These are phyloP conservation scores for Arbacia lixula DNA, from an alignment of 53 echinoderm and acorn worm genomes.

Conservation along the genomic window DNA sequence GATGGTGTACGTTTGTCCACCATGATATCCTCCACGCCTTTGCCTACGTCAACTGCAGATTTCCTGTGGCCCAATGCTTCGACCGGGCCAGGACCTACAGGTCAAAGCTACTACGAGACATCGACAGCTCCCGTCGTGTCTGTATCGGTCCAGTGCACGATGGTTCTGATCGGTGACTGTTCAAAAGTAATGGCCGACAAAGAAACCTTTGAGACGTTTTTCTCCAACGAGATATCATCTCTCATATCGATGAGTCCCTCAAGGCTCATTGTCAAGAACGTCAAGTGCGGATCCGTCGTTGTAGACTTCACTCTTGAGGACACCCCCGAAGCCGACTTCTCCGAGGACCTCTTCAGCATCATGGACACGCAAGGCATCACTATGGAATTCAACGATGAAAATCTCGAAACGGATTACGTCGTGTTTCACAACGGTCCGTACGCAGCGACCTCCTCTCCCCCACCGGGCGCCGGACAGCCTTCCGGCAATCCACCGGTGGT, in stretches of 20 bases:
- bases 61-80: background rate
- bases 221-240: slow-evolving; percentile 39
- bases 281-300: slow-evolving; percentile 70
- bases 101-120: background rate
- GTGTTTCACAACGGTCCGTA: slow-evolving; percentile 42
- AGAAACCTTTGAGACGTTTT: slow-evolving; percentile 45
- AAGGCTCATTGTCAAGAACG: slow-evolving; percentile 38
- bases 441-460: slow-evolving; percentile 22
- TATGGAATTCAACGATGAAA: slow-evolving; percentile 31
- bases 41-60: background rate
- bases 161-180: slow-evolving; percentile 65
- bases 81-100: background rate
- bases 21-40: background rate
- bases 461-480: background rate
- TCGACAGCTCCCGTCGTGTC: background rate
- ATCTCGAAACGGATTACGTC: slow-evolving; percentile 20
- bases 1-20: background rate
- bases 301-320: slow-evolving; percentile 63
- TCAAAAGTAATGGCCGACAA: slow-evolving; percentile 32
- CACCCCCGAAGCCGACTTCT: slow-evolving; percentile 22
- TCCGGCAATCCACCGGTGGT: slow-evolving; percentile 7
- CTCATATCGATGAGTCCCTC: background rate
- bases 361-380: slow-evolving; percentile 32
- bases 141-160: background rate
- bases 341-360: slow-evolving; percentile 41